These are phyloP conservation scores for Drosophila arawakana DNA, from an alignment of 1,140 invertebrate species.

Conservation along the genomic window DNA sequence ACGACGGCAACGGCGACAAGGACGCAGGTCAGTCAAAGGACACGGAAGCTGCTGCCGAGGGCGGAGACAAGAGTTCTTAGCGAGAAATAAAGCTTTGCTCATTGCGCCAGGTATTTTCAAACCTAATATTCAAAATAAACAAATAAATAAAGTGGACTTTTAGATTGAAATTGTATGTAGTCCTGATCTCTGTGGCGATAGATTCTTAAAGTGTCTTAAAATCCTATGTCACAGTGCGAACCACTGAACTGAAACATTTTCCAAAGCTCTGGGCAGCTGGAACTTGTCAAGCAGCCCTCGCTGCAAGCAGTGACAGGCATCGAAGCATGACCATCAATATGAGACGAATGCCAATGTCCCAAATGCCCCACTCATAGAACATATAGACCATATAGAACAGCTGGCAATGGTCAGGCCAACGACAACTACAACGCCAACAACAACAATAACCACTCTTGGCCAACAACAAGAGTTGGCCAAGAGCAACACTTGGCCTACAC, in stretches of 20 bases:
- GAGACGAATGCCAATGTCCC: constrained; percentile 53
- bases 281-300: constrained; percentile 55
- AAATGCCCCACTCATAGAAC: constrained; percentile 16
- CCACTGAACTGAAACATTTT: not conserved
- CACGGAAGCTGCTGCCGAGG: constrained; percentile 26
- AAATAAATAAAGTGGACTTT: too few relatives aligned
- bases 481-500: constrained; percentile 46
- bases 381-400: constrained; percentile 44
- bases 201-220: too few relatives aligned
- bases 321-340: constrained; percentile 75
- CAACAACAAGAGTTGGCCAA: too few relatives aligned
- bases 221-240: not conserved
- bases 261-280: not conserved
- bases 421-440: too few relatives aligned
- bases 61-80: not conserved
- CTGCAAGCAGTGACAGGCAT: constrained; percentile 26
- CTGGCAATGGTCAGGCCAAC: constrained; percentile 49
- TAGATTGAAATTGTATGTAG: too few relatives aligned
- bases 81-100: too few relatives aligned
- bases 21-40: constrained; percentile 58
- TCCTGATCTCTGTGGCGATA: too few relatives aligned
- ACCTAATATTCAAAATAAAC: too few relatives aligned
- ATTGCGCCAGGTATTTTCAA: too few relatives aligned
- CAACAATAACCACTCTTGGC: too few relatives aligned
- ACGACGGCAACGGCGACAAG: constrained; percentile 33